Evolutionary conservation across 2,113 vertebrate genomes (phyloP).

Genomic region (Corythoichthys intestinalis): DNA sequence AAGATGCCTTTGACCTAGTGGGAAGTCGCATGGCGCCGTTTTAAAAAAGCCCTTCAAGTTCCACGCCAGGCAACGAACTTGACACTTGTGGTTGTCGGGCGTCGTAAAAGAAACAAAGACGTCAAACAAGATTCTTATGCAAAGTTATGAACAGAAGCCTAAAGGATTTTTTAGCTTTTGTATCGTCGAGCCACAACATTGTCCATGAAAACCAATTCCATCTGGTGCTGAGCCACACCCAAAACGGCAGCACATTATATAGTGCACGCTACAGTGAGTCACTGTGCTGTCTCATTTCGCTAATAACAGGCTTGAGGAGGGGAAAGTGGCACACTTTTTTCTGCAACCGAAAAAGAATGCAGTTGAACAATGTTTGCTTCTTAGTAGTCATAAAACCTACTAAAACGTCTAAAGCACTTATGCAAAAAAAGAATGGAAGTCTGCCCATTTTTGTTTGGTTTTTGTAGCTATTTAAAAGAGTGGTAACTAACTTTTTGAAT

Average conservation of each 20-base stretch:
- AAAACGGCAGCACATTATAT: not conserved
- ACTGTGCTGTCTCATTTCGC: conserved; percentile 38
- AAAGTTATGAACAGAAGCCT: not conserved
- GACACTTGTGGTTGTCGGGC: conserved; percentile 25
- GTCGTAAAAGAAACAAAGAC: conserved; percentile 58
- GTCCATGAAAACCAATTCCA: not conserved
- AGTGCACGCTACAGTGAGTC: conserved; percentile 40
- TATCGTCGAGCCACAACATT: not conserved
- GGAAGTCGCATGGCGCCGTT: conserved; percentile 43
- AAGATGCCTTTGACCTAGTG: conserved; percentile 56
- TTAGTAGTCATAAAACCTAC: not conserved
- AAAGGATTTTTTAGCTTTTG: not conserved
- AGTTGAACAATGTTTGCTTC: not conserved
- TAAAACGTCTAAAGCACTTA: not conserved
- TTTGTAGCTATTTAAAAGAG: not conserved
- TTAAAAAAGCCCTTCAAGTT: conserved; percentile 54
- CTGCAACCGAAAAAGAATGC: not conserved
- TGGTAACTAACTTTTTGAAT: not conserved
- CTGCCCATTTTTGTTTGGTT: not conserved
- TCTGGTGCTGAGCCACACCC: conserved; percentile 43
- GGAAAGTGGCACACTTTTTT: not conserved
- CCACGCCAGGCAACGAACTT: conserved; percentile 39
- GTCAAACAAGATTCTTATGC: conserved; percentile 32
- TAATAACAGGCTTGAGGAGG: conserved; percentile 18
- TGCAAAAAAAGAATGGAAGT: not conserved